These are phyloP conservation scores for Hipposideros armiger DNA, from an alignment of 2,113 vertebrate genomes.

Conservation along the genomic window DNA sequence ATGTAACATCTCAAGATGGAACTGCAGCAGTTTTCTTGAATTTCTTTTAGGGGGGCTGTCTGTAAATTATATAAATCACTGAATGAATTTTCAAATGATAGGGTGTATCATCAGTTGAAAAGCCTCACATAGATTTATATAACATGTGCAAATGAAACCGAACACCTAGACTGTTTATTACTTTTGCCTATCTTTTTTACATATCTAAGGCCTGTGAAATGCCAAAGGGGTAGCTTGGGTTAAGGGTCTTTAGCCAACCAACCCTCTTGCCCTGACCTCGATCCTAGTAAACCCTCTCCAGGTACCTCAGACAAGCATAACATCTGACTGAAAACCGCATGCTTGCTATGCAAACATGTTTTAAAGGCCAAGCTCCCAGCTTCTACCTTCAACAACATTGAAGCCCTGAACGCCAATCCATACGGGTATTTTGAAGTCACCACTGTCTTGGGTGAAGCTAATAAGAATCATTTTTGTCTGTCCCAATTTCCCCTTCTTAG, in stretches of 20 bases:
- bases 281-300: background rate
- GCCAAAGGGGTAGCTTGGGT: background rate
- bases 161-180: background rate
- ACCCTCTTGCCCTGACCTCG: no score
- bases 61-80: background rate
- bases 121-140: background rate
- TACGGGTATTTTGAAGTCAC: background rate
- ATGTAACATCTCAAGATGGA: background rate
- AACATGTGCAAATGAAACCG: background rate
- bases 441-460: background rate
- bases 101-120: background rate
- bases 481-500: background rate
- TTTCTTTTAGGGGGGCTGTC: background rate
- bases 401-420: background rate
- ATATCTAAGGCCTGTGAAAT: background rate
- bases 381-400: background rate
- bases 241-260: background rate
- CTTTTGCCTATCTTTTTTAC: background rate
- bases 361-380: background rate
- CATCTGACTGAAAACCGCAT: background rate
- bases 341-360: background rate
- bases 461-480: background rate
- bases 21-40: background rate
- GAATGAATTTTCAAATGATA: background rate
- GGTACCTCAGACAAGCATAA: background rate